These are phyloP conservation scores for Sylvia borin DNA, from an alignment of 2,797 vertebrate genomes.

Conservation along the genomic window DNA sequence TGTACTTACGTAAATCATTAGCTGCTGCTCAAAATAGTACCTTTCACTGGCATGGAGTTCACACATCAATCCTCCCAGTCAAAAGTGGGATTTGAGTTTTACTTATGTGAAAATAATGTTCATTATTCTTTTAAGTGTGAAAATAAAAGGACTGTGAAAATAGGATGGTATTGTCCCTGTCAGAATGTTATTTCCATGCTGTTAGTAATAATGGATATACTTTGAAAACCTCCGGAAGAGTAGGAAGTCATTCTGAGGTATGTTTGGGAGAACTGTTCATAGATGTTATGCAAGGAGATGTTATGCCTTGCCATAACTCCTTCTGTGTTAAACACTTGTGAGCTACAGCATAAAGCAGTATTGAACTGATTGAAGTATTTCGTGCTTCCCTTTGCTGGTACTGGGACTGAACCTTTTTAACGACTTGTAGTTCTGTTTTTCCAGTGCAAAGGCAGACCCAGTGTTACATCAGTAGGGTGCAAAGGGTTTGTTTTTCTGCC, in stretches of 20 bases:
- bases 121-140: background rate
- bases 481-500: background rate
- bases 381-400: background rate
- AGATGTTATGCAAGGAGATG: background rate
- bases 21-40: background rate
- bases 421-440: background rate
- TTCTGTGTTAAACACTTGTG: background rate
- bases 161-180: background rate
- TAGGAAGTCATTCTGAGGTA: background rate
- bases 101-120: background rate
- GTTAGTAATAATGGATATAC: background rate
- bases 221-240: background rate
- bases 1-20: background rate
- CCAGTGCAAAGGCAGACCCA: background rate
- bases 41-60: background rate
- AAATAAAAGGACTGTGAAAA: conserved; percentile 12
- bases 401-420: background rate
- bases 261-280: background rate
- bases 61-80: background rate
- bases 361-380: background rate
- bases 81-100: background rate
- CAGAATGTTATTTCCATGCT: background rate
- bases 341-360: background rate
- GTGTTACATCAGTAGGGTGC: background rate
- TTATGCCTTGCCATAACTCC: background rate